These are phyloP conservation scores for Noctua janthina DNA, from an alignment of 2,888 invertebrate species.

Conservation along the genomic window DNA sequence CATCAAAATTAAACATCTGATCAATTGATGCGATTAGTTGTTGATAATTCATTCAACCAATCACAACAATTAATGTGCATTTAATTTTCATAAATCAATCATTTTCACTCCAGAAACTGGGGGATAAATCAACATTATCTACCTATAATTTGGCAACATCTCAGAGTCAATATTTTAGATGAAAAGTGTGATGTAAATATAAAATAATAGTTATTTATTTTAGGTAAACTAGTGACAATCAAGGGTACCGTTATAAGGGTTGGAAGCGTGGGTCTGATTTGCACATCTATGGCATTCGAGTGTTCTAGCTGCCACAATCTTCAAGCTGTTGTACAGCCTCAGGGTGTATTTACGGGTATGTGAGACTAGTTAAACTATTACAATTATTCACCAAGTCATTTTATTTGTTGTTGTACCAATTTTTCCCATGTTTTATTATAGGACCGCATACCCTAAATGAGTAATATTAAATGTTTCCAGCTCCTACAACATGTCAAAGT, in stretches of 20 bases:
- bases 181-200: not conserved
- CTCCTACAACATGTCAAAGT: slow-evolving; percentile 90
- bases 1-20: not conserved
- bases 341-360: slow-evolving; percentile 87
- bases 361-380: not conserved
- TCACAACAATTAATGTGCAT: not conserved
- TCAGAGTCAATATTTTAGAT: not conserved
- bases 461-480: slow-evolving; percentile 70
- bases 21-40: not conserved
- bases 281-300: slow-evolving; percentile 94
- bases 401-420: not conserved
- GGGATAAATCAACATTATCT: not conserved
- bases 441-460: not conserved
- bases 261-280: slow-evolving; percentile 93
- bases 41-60: not conserved
- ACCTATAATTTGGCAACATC: not conserved
- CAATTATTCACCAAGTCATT: not conserved
- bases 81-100: not conserved
- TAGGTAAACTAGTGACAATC: slow-evolving; percentile 94
- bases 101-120: not conserved
- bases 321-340: slow-evolving; percentile 92
- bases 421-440: not conserved
- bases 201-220: slow-evolving; percentile 58
- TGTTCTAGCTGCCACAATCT: slow-evolving; percentile 92
- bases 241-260: slow-evolving; percentile 96